phyloP scores from a whole-genome alignment of 2,888 invertebrate species.

The Exephanes ischioxanthus region DNA sequence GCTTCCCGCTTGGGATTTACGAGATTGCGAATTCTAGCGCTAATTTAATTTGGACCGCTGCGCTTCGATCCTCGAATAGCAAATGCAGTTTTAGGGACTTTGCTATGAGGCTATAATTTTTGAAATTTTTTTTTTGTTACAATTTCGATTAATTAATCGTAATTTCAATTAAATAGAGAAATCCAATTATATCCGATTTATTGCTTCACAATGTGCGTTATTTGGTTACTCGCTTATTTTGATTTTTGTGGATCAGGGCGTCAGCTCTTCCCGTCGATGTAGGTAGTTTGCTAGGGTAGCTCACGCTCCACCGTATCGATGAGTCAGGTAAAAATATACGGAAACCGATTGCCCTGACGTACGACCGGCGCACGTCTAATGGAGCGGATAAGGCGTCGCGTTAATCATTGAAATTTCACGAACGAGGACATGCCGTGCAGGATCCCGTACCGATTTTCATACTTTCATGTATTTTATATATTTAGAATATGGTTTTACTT shows the following conservation, averaged over 20 bases:
- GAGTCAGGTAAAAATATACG: slow-evolving; percentile 59
- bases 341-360: slow-evolving; percentile 47
- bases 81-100: too few species aligned
- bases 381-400: slow-evolving; percentile 53
- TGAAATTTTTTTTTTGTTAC: too few species aligned
- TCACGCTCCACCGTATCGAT: slow-evolving; percentile 50
- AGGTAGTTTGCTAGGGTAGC: slow-evolving; percentile 14
- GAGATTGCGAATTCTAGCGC: neutral
- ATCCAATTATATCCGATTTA: too few species aligned
- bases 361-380: slow-evolving; percentile 53
- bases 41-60: neutral
- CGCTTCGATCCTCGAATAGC: neutral
- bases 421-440: neutral
- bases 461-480: neutral
- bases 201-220: too few species aligned
- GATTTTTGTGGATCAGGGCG: neutral
- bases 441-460: slow-evolving; percentile 8
- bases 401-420: slow-evolving; percentile 54
- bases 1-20: neutral
- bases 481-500: too few species aligned
- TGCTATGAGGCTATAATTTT: too few species aligned
- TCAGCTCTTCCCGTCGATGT: neutral
- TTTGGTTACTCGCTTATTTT: neutral
- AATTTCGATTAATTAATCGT: too few species aligned
- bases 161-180: too few species aligned